Evolutionary conservation across 1,140 invertebrate genomes (phyloP), one percentile per base, ranked within the genome.

Genomic region (Palaemon carinicauda): DNA sequence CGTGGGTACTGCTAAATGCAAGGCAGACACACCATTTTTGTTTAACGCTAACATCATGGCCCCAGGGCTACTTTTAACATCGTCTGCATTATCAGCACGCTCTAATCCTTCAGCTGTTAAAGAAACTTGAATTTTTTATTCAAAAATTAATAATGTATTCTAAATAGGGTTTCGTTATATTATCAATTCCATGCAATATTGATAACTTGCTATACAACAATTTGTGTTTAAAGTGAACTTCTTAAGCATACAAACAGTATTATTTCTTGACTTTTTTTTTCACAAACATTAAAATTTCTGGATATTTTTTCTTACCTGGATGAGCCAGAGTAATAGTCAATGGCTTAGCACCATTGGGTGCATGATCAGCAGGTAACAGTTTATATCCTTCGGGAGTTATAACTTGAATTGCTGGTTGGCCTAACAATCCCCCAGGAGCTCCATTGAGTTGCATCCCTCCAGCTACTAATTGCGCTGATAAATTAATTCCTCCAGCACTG

Each of bases 281-380:
- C 92, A 91, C 29, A 92, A 90, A 3, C 90, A 91, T 74, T 92
- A 92, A 51, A 80, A 14, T 41, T 51, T 83, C 78, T 74, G 24
- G 53, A 51, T 31, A 77, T 86, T 65, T 89, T 74, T 56, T 87
- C 74, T 81, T 74, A 81, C 87, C 89, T 60, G 85, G 81, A 53
- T 87, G 78, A 91, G 92, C 87, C 31, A 92, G 91, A 65, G 92
- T 92, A 77, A 93, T 82, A 21, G 92, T 91, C 29, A 92, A 91
- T 12, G 92, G 91, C 85, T 92, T 91, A 86, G 91, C 87, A 17
- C 87, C 80, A 41, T 84, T 85, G 27, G 82, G 82, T 53, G 88
- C 77, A 71, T 88, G 84, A 79, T 89, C 88, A 29, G 87, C 89
- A 77, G 89, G 87, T 31, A 90, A 54, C 80, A 90, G 74, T 78